These are phyloP conservation scores for Erythrocercus mccallii DNA, from an alignment of 2,113 vertebrate genomes.

Conservation along the genomic window DNA sequence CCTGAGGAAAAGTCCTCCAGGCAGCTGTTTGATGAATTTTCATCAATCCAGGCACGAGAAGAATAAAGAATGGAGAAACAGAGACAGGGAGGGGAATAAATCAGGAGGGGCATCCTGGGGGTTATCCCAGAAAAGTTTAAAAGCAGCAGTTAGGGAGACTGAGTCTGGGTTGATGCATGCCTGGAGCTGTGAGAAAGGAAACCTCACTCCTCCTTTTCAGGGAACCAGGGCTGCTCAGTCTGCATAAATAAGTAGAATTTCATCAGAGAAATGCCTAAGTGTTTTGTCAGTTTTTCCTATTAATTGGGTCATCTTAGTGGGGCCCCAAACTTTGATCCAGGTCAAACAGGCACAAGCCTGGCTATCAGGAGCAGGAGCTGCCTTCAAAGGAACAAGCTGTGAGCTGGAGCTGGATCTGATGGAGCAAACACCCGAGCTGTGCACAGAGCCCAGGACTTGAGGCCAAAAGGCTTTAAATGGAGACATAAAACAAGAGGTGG, in stretches of 20 bases:
- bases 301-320: neutral
- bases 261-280: neutral
- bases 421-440: neutral
- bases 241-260: slow-evolving; percentile 15
- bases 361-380: neutral
- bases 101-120: neutral
- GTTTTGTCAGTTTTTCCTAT: slow-evolving; percentile 27
- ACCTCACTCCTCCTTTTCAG: neutral
- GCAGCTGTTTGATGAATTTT: neutral
- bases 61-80: neutral
- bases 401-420: neutral
- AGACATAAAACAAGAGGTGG: slow-evolving; percentile 19
- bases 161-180: neutral
- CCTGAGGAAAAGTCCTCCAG: neutral
- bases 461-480: slow-evolving; percentile 29
- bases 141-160: neutral
- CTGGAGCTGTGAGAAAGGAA: neutral
- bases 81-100: neutral
- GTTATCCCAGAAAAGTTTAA: neutral
- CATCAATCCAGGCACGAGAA: neutral
- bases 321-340: slow-evolving; percentile 17
- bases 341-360: neutral
- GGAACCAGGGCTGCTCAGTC: neutral
- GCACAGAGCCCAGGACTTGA: neutral
- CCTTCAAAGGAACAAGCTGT: neutral